phyloP scores from a whole-genome alignment of 2,797 vertebrate genomes.

The Parauchenoglanis ngamensis region DNA sequence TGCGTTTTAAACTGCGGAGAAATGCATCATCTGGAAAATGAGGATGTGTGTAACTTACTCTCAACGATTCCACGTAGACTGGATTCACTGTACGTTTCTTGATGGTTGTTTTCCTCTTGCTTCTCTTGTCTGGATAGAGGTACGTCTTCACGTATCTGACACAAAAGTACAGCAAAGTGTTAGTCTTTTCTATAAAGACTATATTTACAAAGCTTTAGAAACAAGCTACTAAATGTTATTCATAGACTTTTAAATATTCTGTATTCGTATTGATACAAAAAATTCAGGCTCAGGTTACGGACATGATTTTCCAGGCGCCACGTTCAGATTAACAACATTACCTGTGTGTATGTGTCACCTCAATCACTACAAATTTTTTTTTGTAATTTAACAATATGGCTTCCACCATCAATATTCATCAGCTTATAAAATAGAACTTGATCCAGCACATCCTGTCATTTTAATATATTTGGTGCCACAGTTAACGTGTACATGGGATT shows the following conservation, averaged over 20 bases:
- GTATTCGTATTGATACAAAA: neutral
- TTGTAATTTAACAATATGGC: neutral
- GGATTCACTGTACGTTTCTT: constrained; percentile 62
- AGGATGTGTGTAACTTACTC: constrained; percentile 41
- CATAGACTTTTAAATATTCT: neutral
- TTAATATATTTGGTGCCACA: neutral
- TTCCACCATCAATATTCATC: neutral
- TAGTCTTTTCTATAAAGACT: neutral
- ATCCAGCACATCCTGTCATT: neutral
- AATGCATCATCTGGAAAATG: too few relatives aligned
- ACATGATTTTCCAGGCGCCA: neutral
- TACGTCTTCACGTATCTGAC: constrained; percentile 65
- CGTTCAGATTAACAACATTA: neutral
- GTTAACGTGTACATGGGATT: neutral
- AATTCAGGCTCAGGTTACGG: neutral
- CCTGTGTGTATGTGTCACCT: neutral
- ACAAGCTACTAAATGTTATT: neutral
- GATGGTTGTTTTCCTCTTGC: constrained; percentile 64
- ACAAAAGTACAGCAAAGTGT: neutral
- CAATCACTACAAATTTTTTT: neutral
- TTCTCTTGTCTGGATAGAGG: constrained; percentile 60
- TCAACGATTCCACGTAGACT: constrained; percentile 59
- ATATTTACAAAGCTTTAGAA: neutral
- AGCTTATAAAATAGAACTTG: neutral
- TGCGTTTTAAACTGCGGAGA: neutral